These are phyloP conservation scores for Gobio gobio DNA, from an alignment of 2,113 vertebrate species.

Conservation along the genomic window DNA sequence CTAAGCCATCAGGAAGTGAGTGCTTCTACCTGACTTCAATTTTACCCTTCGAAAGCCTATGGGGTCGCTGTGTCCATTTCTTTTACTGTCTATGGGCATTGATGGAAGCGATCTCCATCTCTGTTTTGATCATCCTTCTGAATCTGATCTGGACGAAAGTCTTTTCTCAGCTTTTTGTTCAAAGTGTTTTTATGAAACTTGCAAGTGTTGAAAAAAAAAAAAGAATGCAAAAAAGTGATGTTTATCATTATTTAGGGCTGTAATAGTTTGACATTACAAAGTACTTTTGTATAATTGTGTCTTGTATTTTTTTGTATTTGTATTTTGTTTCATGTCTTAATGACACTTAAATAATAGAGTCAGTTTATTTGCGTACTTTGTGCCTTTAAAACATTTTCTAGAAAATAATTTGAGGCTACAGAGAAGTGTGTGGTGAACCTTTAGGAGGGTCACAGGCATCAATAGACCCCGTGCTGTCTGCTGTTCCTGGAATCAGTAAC, in stretches of 20 bases:
- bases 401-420: neutral
- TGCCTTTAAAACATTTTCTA: neutral
- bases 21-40: no score
- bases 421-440: neutral
- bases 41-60: no score
- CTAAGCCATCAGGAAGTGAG: no score
- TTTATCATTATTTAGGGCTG: neutral
- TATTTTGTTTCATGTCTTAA: neutral
- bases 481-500: constrained; percentile 18
- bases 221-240: neutral
- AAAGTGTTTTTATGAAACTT: no score
- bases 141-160: no score
- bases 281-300: neutral
- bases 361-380: neutral
- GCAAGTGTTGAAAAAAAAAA: no score
- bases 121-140: no score
- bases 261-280: neutral
- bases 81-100: no score
- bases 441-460: constrained; percentile 4
- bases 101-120: no score
- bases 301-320: neutral
- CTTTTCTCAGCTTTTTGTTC: no score
- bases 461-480: neutral
- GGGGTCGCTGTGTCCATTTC: no score
- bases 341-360: no score